Base-by-base conservation (phyloP, 2,797 vertebrate genomes). In the Sebastes hopkinsi region DNA sequence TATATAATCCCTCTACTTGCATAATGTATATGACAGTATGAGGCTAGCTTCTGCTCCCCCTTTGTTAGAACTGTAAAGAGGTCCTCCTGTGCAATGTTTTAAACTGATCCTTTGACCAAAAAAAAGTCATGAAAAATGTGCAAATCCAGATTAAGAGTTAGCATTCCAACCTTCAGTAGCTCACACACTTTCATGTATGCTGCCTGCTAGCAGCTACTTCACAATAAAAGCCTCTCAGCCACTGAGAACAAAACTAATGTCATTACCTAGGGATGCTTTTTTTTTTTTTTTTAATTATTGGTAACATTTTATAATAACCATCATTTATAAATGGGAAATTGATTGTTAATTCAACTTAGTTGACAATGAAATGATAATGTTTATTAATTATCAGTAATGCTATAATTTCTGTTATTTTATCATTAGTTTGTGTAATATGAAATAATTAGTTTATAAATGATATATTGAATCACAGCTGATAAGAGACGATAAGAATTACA, bases 111-210 rank as follows among this genome's bases (percentile, higher is more conserved):
- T 59, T 59, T 68, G 54, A 83, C 52, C 27, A 64, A 67, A 30
- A 52, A 75, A 60, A 42, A 42, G 4, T 69, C 14, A 20, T 12
- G 16, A 67, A 80, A 75, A 72, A 73, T 72, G 42, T 11, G 30
- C 27, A 75, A 86, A 87, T 77, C 79, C 85, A 79, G 81, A 83
- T 78, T 84, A 60, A 52, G 32, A 60, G 12, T 59, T 58, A 64
- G 71, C 38, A 64, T 79, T 86, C 66, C 64, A 66, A 12, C 60
- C 10, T 22, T 72, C 34, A 76, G 61, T 18, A 4, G 66, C 60
- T 83, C 36, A 72, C 25, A 65, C 12, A 23, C 10, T 59, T 64
- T 79, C 8, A 52, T 62, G 9, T 25, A 16, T 23, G 9, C 42
- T 60, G n/a, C 22, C 30, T 4, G 34, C 11, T 46, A 58, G n/a